Conservation (phyloP, 92 coral and sea anemone species). For the Virgularia gustaviana region DNA sequence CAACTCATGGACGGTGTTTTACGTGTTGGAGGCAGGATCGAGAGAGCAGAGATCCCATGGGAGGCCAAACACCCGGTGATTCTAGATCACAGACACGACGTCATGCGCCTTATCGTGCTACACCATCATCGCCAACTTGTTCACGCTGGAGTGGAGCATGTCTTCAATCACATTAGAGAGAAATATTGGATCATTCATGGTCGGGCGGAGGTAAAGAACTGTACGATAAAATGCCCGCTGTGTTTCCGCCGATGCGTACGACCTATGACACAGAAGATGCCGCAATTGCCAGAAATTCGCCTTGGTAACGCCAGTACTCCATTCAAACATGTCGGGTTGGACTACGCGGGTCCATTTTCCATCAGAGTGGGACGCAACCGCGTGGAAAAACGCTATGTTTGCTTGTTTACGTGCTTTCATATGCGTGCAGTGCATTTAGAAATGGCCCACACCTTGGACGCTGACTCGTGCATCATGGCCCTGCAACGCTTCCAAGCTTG, state of each 20-base stretch:
- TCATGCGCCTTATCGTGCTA: conserved; percentile 33
- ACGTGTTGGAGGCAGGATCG: conserved; percentile 45
- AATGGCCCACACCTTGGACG: conserved; percentile 39
- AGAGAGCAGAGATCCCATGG: conserved; percentile 38
- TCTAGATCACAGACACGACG: conserved; percentile 41
- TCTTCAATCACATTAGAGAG: conserved; percentile 42
- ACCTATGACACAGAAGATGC: conserved; percentile 51
- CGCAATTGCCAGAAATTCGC: conserved; percentile 35
- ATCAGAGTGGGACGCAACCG: conserved; percentile 52
- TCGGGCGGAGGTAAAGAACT: conserved; percentile 42
- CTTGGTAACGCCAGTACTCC: conserved; percentile 43
- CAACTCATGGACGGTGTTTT: conserved; percentile 36
- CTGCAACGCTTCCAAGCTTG: conserved; percentile 51
- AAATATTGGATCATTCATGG: conserved; percentile 46
- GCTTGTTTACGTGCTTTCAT: conserved; percentile 45
- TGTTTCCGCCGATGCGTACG: conserved; percentile 36
- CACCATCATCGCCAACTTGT: conserved; percentile 38
- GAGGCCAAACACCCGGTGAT: conserved; percentile 40
- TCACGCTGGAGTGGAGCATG: conserved; percentile 53
- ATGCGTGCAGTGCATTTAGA: conserved; percentile 54
- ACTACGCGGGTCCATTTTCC: conserved; percentile 52
- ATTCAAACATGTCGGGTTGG: conserved; percentile 43
- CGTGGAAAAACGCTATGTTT: conserved; percentile 50
- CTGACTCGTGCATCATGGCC: conserved; percentile 55
- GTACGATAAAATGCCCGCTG: conserved; percentile 34